Conservation (phyloP, 2,797 vertebrate species). For the Sebastes vulpes region DNA sequence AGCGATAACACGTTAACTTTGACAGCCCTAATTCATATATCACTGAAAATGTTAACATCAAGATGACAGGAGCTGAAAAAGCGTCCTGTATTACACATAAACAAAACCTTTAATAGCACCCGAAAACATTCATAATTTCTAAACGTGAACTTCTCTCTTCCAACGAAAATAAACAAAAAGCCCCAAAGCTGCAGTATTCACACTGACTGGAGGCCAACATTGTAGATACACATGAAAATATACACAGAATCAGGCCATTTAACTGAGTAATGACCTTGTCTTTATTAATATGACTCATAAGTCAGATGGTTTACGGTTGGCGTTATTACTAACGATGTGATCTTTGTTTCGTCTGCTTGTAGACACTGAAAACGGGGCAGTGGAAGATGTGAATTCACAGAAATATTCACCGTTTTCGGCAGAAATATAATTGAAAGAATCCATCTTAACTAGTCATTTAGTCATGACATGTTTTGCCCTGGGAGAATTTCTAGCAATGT, state of each 20-base stretch:
- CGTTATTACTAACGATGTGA: neutral
- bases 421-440: neutral
- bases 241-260: neutral
- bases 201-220: neutral
- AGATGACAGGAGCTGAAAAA: neutral
- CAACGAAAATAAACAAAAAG: constrained; percentile 1
- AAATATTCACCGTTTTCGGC: neutral
- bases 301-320: neutral
- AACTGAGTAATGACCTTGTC: neutral
- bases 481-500: neutral
- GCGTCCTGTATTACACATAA: neutral
- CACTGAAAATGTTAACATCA: neutral
- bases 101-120: neutral
- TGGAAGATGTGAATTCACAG: neutral
- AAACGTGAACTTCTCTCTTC: neutral
- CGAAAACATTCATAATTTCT: neutral
- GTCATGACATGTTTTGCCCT: neutral
- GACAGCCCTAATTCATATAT: neutral
- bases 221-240: neutral
- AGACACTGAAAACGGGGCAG: neutral
- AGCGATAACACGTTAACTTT: no score
- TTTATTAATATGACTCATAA: neutral
- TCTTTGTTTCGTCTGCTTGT: neutral
- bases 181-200: neutral
- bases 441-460: neutral